These are phyloP conservation scores for Drosophila villosipedis DNA, from an alignment of 2,888 invertebrate species.

Conservation along the genomic window DNA sequence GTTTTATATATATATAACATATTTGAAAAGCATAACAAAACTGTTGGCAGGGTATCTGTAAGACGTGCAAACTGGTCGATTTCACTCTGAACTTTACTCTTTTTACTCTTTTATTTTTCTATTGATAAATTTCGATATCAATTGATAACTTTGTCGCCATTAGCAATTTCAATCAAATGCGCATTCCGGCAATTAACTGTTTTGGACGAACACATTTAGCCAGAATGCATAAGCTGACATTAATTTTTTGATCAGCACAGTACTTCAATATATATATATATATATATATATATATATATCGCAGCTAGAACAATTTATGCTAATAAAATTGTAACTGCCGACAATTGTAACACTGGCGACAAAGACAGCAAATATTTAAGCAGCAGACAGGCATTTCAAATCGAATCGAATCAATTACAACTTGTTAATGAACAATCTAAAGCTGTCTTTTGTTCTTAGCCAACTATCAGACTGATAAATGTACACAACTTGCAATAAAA, in stretches of 20 bases:
- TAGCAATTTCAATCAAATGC: conserved; percentile 49
- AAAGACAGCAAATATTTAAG: conserved; percentile 47
- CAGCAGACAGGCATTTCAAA: conserved; percentile 50
- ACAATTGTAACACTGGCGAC: too few relatives aligned
- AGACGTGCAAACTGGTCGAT: background rate
- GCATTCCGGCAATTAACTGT: conserved; percentile 45
- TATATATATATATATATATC: conserved; percentile 1
- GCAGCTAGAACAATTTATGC: conserved; percentile 63
- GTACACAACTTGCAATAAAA: conserved; percentile 30
- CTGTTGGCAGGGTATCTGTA: background rate
- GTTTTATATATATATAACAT: background rate
- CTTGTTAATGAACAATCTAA: conserved; percentile 46
- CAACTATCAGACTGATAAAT: conserved; percentile 53
- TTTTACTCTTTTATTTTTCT: background rate
- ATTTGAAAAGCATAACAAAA: background rate
- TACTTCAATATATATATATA: background rate
- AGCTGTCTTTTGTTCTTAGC: conserved; percentile 54
- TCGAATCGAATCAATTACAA: conserved; percentile 59
- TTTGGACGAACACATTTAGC: conserved; percentile 48
- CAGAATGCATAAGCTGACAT: conserved; percentile 45
- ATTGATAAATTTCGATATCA: conserved; percentile 30
- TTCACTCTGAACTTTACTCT: too few relatives aligned
- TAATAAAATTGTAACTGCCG: conserved; percentile 66
- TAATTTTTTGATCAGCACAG: conserved; percentile 45
- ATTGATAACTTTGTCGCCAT: conserved; percentile 26